Percentiles rank a stretch among this genome's conserved stretches.
Conservation (phyloP, 1,140 invertebrate genomes). For the Lepidurus apus region DNA sequence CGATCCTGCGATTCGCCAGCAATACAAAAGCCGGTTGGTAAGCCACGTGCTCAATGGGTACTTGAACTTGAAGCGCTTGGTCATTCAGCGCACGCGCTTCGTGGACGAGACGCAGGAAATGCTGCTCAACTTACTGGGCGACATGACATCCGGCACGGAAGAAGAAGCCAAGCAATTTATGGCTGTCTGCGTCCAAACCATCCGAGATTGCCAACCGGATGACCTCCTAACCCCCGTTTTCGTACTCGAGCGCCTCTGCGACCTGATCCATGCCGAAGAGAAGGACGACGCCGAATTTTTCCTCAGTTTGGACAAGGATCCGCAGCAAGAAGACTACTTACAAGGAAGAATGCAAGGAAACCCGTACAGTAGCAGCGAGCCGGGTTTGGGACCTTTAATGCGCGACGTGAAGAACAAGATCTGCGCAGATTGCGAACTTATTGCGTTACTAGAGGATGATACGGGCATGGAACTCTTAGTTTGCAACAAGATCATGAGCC, state of each 20-base stretch:
- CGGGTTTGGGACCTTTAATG: conserved; percentile 93
- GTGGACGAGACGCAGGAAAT: conserved; percentile 97
- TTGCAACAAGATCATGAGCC: conserved; percentile 95
- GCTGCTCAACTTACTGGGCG: conserved; percentile 85
- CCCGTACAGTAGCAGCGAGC: conserved; percentile 89
- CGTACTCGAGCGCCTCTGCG: conserved; percentile 89
- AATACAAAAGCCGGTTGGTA: conserved; percentile 83
- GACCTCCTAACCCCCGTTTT: conserved; percentile 95
- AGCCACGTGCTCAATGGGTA: conserved; percentile 89
- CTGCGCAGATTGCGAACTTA: conserved; percentile 93
- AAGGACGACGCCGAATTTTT: conserved; percentile 96
- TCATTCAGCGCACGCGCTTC: conserved; percentile 87
- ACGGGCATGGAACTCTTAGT: conserved; percentile 99
- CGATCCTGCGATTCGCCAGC: conserved; percentile 71
- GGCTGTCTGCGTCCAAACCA: conserved; percentile 92
- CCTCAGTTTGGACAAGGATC: conserved; percentile 93
- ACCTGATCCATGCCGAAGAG: conserved; percentile 95
- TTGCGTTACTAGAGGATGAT: conserved; percentile 92
- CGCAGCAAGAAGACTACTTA: conserved; percentile 96
- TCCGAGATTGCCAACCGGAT: conserved; percentile 84
- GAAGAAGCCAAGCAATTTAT: conserved; percentile 95
- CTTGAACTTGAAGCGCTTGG: conserved; percentile 77
- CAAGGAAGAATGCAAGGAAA: conserved; percentile 96
- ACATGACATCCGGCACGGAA: conserved; percentile 94
- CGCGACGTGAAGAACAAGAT: conserved; percentile 98